Percentiles rank a stretch among this genome's conserved stretches.
These are phyloP conservation scores for Apus apus DNA, from an alignment of 2,113 vertebrate species.

Conservation along the genomic window DNA sequence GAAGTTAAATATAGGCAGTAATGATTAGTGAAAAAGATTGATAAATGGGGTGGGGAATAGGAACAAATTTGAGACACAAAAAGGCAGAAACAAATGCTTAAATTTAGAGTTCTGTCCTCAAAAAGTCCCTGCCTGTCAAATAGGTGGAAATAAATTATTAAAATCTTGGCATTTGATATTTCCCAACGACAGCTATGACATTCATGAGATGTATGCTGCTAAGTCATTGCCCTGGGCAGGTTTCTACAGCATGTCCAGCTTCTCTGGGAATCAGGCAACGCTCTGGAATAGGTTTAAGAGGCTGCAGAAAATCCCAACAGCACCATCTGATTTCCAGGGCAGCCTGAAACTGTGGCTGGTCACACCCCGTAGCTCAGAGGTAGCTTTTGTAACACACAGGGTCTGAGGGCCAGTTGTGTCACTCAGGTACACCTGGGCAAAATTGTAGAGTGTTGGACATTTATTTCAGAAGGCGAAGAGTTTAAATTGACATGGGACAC, in stretches of 20 bases:
- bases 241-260: background rate
- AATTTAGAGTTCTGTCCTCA: constrained; percentile 10
- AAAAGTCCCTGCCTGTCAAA: constrained; percentile 25
- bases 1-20: background rate
- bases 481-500: background rate
- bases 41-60: background rate
- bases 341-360: background rate
- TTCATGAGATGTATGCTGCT: background rate
- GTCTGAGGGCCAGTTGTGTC: background rate
- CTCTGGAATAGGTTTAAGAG: accelerated
- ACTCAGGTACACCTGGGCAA: accelerated
- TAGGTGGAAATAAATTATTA: background rate
- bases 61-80: background rate
- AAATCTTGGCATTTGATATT: constrained; percentile 17
- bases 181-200: constrained; percentile 3
- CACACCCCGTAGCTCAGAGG: too few relatives aligned
- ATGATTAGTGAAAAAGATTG: background rate
- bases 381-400: accelerated
- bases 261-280: background rate
- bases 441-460: accelerated
- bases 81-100: constrained; percentile 28
- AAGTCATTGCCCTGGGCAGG: background rate
- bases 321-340: background rate
- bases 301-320: accelerated
- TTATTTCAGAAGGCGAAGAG: background rate